These are phyloP conservation scores for Tholera decimalis DNA, from an alignment of 2,888 invertebrate genomes.

Conservation along the genomic window DNA sequence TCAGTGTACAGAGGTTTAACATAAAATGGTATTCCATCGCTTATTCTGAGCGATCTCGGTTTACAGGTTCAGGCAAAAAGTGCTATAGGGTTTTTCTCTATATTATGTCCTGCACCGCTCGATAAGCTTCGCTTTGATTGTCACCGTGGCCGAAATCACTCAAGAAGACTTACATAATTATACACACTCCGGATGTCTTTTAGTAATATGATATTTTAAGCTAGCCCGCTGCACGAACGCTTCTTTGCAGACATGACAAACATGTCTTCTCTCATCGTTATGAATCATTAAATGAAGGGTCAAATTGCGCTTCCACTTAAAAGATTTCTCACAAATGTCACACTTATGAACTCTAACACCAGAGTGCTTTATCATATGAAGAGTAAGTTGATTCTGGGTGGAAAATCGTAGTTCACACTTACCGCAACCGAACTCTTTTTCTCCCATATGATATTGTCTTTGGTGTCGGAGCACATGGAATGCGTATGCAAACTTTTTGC, in stretches of 20 bases:
- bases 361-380: constrained; percentile 56
- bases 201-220: constrained; percentile 72
- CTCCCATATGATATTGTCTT: constrained; percentile 74
- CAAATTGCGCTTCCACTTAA: constrained; percentile 56
- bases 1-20: too few relatives aligned
- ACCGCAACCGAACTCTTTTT: constrained; percentile 66
- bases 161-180: too few relatives aligned
- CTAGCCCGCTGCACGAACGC: constrained; percentile 75
- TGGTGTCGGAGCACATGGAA: constrained; percentile 72
- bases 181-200: constrained; percentile 66
- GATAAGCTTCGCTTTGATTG: too few relatives aligned
- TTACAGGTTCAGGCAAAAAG: too few relatives aligned
- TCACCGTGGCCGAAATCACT: too few relatives aligned
- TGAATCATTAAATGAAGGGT: constrained; percentile 72
- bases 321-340: constrained; percentile 72
- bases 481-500: constrained; percentile 74
- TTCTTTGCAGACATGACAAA: constrained; percentile 72
- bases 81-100: too few relatives aligned
- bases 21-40: too few relatives aligned
- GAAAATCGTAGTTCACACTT: constrained; percentile 67
- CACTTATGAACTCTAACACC: constrained; percentile 60
- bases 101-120: too few relatives aligned
- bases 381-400: constrained; percentile 52
- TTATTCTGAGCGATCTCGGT: too few relatives aligned
- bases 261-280: constrained; percentile 68